Base-by-base conservation (phyloP, 2,113 vertebrate species). In the Rhinogobius similis region DNA sequence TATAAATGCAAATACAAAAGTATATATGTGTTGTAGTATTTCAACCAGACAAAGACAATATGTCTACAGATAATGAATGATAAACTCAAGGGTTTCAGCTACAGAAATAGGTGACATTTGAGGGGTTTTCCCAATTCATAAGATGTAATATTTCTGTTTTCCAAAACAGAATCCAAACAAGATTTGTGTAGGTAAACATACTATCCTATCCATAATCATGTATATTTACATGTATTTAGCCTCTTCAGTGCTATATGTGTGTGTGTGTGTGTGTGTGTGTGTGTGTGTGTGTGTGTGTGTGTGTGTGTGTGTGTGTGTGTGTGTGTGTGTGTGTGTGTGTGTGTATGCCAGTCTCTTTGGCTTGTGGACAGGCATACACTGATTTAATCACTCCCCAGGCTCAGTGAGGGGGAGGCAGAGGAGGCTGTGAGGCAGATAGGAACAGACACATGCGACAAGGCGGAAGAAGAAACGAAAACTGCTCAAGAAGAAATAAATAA, bases 401-500 rank as follows among this genome's bases (percentile, higher is more conserved):
- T 79, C 75, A 83, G 81, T 84, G 76, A 78, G 86, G 81, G 81
- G 76, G 83, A 89, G 82, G 86, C 77, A 75, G 84, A 78, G 86
- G 82, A 88, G 84, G 79, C 82, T 87, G 86, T 89, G 89, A 91
- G 87, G 82, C 78, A 91, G 86, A 92, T 90, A 87, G 86, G 81
- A 90, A 90, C 88, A 89, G 90, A 91, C 90, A 90, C 88, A 91
- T 58, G 87, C 82, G 89, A 91, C 90, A 90, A 91, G 90, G 88
- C 89, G 82, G 87, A 86, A 90, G 88, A 88, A 82, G 73, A 70
- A 85, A 81, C 62, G 76, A 84, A 82, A 83, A 79, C 75, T 10
- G 75, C 77, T 84, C 67, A 73, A 86, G 78, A 86, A 73, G 77
- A 88, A 85, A 78, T 78, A 81, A 77, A 67, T 73, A 82, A 82